A percentile compares a stretch with the other conserved stretches of the same genome.
phyloP scores from a whole-genome alignment of 2,797 vertebrate species.

The Siniperca undulata region DNA sequence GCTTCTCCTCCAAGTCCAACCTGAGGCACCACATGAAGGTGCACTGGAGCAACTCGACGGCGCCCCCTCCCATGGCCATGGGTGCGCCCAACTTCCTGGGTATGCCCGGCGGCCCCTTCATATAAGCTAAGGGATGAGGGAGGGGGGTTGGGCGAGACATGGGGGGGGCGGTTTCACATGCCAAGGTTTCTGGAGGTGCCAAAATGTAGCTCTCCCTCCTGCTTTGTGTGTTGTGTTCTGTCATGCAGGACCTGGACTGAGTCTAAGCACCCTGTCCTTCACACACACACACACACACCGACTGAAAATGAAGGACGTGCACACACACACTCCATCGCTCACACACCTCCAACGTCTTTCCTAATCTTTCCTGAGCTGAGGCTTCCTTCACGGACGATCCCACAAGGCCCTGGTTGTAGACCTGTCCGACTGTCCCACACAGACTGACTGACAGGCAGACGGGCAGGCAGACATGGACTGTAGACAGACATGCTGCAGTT shows the following conservation, averaged over 20 bases:
- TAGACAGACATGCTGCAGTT: conserved; percentile 48
- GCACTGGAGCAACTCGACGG: conserved; percentile 81
- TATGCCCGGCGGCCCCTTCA: conserved; percentile 83
- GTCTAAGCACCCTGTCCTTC: no score
- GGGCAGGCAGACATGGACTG: conserved; percentile 49
- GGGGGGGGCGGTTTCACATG: conserved; percentile 46
- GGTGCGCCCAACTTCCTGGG: conserved; percentile 79
- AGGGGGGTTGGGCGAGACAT: conserved; percentile 8
- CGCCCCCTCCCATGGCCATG: conserved; percentile 71
- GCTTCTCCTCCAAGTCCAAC: conserved; percentile 86
- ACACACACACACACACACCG: no score
- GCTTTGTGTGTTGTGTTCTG: conserved; percentile 59
- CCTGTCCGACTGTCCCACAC: no score
- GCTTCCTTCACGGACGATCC: no score
- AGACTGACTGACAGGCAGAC: no score
- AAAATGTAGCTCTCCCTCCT: conserved; percentile 64
- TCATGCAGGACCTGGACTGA: no score
- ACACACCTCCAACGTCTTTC: no score
- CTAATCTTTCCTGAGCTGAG: no score
- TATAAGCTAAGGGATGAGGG: conserved; percentile 71
- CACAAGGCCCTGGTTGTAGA: no score
- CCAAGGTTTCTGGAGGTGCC: conserved; percentile 71
- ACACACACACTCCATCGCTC: no score
- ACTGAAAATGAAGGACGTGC: no score
- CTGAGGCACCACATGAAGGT: conserved; percentile 88